Percentiles rank a stretch among this genome's conserved stretches.
These are phyloP conservation scores for Sycophaga agraensis DNA, from an alignment of 1,140 invertebrate genomes.

Conservation along the genomic window DNA sequence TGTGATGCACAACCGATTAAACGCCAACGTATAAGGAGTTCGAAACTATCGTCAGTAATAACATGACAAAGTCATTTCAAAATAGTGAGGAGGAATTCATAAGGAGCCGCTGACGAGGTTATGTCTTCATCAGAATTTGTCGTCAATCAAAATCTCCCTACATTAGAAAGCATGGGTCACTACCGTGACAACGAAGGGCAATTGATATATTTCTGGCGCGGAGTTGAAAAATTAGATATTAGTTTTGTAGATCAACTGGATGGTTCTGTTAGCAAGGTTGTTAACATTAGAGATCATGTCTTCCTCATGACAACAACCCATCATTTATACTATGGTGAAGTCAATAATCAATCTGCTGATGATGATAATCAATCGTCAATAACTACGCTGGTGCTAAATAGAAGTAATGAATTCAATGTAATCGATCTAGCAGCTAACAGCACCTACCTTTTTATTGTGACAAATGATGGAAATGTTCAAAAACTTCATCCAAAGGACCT, in stretches of 20 bases:
- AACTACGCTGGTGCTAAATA: constrained; percentile 33
- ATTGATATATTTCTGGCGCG: constrained; percentile 45
- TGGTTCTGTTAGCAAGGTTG: constrained; percentile 45
- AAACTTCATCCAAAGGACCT: constrained; percentile 61
- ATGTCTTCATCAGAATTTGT: constrained; percentile 5
- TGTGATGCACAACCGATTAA: constrained; percentile 10
- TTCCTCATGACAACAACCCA: constrained; percentile 47
- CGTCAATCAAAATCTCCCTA: neutral
- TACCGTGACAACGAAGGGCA: neutral
- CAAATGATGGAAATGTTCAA: constrained; percentile 63
- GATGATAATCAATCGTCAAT: constrained; percentile 20
- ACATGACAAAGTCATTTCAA: constrained; percentile 13
- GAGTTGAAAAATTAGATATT: constrained; percentile 42
- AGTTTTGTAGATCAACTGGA: constrained; percentile 42
- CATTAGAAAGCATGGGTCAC: neutral
- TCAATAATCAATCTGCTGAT: constrained; percentile 10
- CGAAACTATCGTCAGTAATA: constrained; percentile 15
- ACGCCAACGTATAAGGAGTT: neutral
- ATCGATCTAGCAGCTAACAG: constrained; percentile 66
- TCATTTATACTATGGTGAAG: constrained; percentile 47
- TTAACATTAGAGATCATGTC: constrained; percentile 43
- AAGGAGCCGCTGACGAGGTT: constrained; percentile 8
- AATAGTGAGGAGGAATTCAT: neutral
- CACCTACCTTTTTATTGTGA: constrained; percentile 64
- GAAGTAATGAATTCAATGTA: constrained; percentile 45